Evolutionary conservation across 1,140 invertebrate genomes (phyloP), one percentile per base, ranked within the genome.

Genomic region (Drosophila carrolli): DNA sequence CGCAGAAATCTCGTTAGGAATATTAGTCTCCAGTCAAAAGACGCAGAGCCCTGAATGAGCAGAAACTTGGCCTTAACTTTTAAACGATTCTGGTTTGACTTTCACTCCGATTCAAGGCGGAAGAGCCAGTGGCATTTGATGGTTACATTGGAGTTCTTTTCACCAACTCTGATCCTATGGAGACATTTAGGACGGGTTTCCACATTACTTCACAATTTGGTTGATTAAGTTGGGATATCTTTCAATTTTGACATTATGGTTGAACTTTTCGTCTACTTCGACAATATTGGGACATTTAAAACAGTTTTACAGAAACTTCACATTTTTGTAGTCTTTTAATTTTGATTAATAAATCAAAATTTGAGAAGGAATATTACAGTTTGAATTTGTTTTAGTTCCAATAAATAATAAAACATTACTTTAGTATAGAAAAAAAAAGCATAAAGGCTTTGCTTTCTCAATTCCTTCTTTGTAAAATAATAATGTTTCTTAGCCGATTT

Each of bases 1-100:
- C 43, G 43, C 66, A 29, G 53, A 71, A 56, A 71, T 57, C 65
- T 71, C 50, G 50, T 56, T 70, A 57, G 65, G 43, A 16, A 57
- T 57, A 71, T 55, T 56, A 57, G 38, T 46, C 38, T 67, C 38
- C 29, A 67, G 29, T 40, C 61, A 55, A 68, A 46, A 50, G 47
- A 54, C 37, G 46, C 59, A 62, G n/a, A 29, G 35, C 58, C 8
- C 37, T 32, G 19, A 62, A 37, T 38, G 40, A 44, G 29, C 56
- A 11, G 9, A 41, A 67, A 50, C 35, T 50, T 66, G 43, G 35
- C 37, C 61, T 23, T 44, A 68, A 53, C 32, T 68, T 67, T 65
- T 61, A 65, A 65, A 37, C 57, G 61, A 61, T 61, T 61, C 37
- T 16, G 61, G 46, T 48, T 60, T 74, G 70, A 43, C 43, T 54